A percentile compares a stretch with the other conserved stretches of the same genome.
Evolutionary conservation across 2,113 vertebrate genomes (phyloP).

Genomic region (Halcyon malimbica): DNA sequence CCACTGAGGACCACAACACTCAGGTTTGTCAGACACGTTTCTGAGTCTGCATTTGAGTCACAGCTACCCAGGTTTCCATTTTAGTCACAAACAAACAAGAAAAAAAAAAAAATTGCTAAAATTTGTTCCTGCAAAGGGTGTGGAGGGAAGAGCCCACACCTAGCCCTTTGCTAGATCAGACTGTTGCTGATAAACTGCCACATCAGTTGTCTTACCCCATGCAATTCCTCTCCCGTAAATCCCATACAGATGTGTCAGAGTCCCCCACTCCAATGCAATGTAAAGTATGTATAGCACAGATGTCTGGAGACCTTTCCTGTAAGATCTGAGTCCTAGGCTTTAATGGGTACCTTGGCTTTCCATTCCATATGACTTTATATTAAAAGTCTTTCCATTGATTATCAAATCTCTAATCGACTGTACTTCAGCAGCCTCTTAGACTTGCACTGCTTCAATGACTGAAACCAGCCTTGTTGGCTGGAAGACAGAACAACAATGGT

Average conservation of each 20-base stretch:
- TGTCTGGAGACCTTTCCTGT: background rate
- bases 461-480: background rate
- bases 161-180: background rate
- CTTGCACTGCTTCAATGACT: background rate
- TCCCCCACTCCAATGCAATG: no score
- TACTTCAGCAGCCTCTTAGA: background rate
- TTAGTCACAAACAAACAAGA: background rate
- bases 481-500: background rate
- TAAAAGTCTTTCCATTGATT: background rate
- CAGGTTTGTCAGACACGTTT: rapidly evolving
- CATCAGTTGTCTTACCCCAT: rapidly evolving
- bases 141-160: background rate
- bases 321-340: background rate
- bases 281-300: background rate
- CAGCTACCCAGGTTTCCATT: background rate
- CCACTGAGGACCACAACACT: background rate
- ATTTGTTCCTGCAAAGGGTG: background rate
- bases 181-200: background rate
- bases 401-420: background rate
- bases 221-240: background rate
- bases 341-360: background rate
- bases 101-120: background rate
- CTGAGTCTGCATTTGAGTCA: background rate
- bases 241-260: background rate
- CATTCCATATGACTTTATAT: background rate